These are phyloP conservation scores for Oscheius sp. DNA, from an alignment of 2,888 invertebrate species.

Conservation along the genomic window DNA sequence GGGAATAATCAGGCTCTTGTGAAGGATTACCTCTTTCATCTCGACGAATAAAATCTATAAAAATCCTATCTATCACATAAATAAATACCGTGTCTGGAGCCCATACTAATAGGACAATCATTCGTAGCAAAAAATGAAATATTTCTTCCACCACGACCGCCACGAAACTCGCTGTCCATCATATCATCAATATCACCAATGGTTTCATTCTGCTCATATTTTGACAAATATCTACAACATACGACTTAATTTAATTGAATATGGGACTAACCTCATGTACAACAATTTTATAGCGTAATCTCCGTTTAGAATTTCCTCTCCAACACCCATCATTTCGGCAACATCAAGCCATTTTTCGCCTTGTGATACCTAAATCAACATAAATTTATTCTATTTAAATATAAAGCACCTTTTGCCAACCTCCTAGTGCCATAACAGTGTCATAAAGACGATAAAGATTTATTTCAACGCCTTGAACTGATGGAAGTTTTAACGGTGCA, in stretches of 20 bases:
- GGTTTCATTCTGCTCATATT: conserved; percentile 69
- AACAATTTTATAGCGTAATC: conserved; percentile 82
- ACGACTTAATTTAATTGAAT: background rate
- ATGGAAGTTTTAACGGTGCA: conserved; percentile 78
- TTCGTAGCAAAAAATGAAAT: conserved; percentile 59
- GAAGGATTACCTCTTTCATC: conserved; percentile 51
- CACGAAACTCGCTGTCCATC: conserved; percentile 56
- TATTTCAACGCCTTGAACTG: conserved; percentile 89
- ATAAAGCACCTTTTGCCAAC: conserved; percentile 88
- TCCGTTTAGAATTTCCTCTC: conserved; percentile 88
- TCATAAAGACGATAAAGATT: conserved; percentile 91
- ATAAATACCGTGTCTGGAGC: conserved; percentile 8
- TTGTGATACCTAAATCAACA: conserved; percentile 51
- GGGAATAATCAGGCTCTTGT: conserved; percentile 79
- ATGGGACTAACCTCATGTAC: conserved; percentile 63
- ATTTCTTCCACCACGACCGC: conserved; percentile 39
- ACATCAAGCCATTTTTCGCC: conserved; percentile 69
- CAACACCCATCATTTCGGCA: conserved; percentile 76
- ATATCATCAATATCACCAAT: conserved; percentile 66
- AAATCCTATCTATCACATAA: background rate
- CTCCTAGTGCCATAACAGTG: conserved; percentile 90
- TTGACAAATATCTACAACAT: conserved; percentile 58
- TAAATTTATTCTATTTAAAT: conserved; percentile 6
- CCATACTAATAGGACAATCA: conserved; percentile 63
- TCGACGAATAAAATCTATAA: conserved; percentile 40